phyloP scores from a whole-genome alignment of 2,888 invertebrate genomes.

The Antitype chi region DNA sequence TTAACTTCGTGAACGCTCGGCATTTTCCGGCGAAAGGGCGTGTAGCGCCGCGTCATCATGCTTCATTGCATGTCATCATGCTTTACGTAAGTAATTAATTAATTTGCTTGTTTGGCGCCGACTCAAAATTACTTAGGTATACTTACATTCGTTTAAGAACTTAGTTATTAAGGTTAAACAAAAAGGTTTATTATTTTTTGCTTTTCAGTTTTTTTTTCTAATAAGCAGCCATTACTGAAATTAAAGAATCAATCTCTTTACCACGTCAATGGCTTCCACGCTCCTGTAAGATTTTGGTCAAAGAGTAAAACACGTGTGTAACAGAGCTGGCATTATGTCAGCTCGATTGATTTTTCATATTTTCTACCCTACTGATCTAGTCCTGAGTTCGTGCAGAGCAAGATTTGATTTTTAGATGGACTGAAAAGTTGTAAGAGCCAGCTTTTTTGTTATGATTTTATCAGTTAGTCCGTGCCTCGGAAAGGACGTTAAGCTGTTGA shows the following conservation, averaged over 20 bases:
- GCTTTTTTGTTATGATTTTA: background rate
- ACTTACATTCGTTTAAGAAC: too few relatives aligned
- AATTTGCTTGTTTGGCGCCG: too few relatives aligned
- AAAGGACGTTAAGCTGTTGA: too few relatives aligned
- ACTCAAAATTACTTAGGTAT: too few relatives aligned
- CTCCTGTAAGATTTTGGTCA: slow-evolving; percentile 58
- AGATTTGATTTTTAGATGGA: background rate
- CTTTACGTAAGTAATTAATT: too few relatives aligned
- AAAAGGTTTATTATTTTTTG: too few relatives aligned
- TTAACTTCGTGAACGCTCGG: too few relatives aligned
- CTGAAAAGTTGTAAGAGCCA: background rate
- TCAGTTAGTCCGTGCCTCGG: background rate
- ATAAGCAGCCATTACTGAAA: slow-evolving; percentile 80
- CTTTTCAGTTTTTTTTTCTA: too few relatives aligned
- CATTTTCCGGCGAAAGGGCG: too few relatives aligned
- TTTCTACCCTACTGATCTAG: background rate
- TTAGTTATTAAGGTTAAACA: too few relatives aligned
- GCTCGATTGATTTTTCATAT: background rate
- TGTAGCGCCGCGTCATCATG: too few relatives aligned
- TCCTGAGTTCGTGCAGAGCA: background rate
- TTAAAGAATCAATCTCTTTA: slow-evolving; percentile 80
- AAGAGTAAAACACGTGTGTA: slow-evolving; percentile 40
- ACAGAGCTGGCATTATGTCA: background rate
- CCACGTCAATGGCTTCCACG: slow-evolving; percentile 67
- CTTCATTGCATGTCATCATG: too few relatives aligned